Evolutionary conservation across 53 echinoderm and acorn worm species (phyloP).

Genomic region (Holothuria scabra): DNA sequence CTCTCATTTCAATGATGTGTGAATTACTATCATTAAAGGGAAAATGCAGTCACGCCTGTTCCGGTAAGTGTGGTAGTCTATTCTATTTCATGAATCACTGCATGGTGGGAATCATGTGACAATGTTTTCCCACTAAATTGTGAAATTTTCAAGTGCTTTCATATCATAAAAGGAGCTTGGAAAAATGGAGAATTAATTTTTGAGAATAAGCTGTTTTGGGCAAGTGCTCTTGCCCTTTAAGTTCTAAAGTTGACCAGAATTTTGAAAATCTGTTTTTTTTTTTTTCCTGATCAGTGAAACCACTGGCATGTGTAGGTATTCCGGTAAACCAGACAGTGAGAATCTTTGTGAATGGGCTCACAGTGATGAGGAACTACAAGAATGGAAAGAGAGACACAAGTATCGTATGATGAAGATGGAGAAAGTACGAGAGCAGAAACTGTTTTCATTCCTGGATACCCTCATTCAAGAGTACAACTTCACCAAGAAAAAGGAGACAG

Average conservation of each 20-base stretch:
- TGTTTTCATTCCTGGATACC: conserved; percentile 88
- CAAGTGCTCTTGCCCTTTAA: too few species aligned
- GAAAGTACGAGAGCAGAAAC: conserved; percentile 82
- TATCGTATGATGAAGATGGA: conserved; percentile 96
- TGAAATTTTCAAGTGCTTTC: too few species aligned
- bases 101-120: too few species aligned
- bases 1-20: too few species aligned
- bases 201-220: too few species aligned
- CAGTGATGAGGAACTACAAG: conserved; percentile 80
- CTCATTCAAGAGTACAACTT: conserved; percentile 85
- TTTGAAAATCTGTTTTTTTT: neutral
- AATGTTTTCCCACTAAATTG: too few species aligned
- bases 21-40: too few species aligned
- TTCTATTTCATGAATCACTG: too few species aligned
- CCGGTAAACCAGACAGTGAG: conserved; percentile 64
- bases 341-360: conserved; percentile 86
- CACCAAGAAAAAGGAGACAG: conserved; percentile 76
- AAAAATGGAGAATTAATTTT: too few species aligned
- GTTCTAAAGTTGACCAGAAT: neutral
- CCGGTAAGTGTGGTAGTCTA: too few species aligned
- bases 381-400: conserved; percentile 87
- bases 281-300: conserved; percentile 54
- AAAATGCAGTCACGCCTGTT: too few species aligned
- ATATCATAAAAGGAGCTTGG: too few species aligned
- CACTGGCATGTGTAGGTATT: conserved; percentile 66